Evolutionary conservation across 1,140 invertebrate species (phyloP).

Genomic region (Eufriesea mexicana): DNA sequence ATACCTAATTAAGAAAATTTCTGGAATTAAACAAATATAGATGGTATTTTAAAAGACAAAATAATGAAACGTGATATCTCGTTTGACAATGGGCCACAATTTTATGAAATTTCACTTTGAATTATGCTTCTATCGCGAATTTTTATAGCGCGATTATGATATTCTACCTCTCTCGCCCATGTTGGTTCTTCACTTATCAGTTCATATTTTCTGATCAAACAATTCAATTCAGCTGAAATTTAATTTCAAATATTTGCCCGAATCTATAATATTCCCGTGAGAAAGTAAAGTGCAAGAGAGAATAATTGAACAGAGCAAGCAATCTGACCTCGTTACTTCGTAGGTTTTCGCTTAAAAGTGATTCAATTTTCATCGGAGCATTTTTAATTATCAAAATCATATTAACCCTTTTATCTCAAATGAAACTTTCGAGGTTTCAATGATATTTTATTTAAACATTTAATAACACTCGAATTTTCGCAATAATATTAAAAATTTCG

Average conservation of each 20-base stretch:
- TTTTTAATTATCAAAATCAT: background rate
- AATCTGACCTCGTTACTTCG: slow-evolving; percentile 1
- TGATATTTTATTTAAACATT: background rate
- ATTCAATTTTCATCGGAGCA: background rate
- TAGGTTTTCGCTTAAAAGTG: slow-evolving; percentile 8
- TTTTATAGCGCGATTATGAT: background rate
- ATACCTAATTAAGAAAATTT: no score
- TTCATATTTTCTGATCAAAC: slow-evolving; percentile 2
- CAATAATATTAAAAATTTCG: no score
- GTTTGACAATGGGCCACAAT: no score
- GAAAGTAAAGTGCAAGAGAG: slow-evolving; percentile 3
- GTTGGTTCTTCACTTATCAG: background rate
- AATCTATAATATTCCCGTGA: slow-evolving; percentile 5
- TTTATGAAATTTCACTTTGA: background rate
- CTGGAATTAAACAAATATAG: no score
- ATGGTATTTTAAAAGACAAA: background rate
- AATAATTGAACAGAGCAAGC: background rate
- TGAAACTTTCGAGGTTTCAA: background rate
- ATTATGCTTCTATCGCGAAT: background rate
- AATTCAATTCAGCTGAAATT: slow-evolving; percentile 10
- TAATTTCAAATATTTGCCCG: slow-evolving; percentile 27
- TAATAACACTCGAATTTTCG: no score
- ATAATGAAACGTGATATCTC: background rate
- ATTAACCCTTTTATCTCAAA: background rate
- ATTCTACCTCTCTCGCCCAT: no score